A percentile compares a stretch with the other conserved stretches of the same genome.
These are phyloP conservation scores for Lissocephala sabroskyi DNA, from an alignment of 2,888 invertebrate species.

Conservation along the genomic window DNA sequence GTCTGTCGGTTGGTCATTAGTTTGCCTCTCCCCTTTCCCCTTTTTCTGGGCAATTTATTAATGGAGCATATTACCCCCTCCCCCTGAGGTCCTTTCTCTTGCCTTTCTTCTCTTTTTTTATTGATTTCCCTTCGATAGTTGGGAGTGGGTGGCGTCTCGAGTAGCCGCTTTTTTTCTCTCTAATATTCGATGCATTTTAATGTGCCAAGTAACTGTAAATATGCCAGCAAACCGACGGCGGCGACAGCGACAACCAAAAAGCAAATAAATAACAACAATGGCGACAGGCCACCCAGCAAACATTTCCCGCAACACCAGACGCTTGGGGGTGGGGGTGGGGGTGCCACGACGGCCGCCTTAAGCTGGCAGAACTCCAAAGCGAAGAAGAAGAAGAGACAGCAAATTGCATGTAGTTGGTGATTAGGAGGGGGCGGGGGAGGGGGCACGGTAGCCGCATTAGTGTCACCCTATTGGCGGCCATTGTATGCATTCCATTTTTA, in stretches of 20 bases:
- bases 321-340: too few relatives aligned
- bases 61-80: too few relatives aligned
- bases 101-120: not conserved
- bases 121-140: too few relatives aligned
- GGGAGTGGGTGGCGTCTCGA: too few relatives aligned
- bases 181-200: conserved; percentile 26
- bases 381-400: not conserved
- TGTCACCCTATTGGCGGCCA: conserved; percentile 37
- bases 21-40: not conserved
- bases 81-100: too few relatives aligned
- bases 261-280: conserved; percentile 1
- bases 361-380: conserved; percentile 30
- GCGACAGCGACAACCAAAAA: conserved; percentile 2
- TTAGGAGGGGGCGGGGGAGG: too few relatives aligned
- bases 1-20: not conserved
- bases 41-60: too few relatives aligned
- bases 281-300: too few relatives aligned
- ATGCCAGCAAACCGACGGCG: conserved; percentile 7
- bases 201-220: conserved; percentile 21
- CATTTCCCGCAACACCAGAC: too few relatives aligned
- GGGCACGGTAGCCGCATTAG: conserved; percentile 35
- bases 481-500: conserved; percentile 16
- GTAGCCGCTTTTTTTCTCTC: too few relatives aligned
- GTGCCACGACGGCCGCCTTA: too few relatives aligned
- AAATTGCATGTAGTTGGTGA: too few relatives aligned